These are phyloP conservation scores for Hemiprocne comata DNA, from an alignment of 2,113 vertebrate species.

Conservation along the genomic window DNA sequence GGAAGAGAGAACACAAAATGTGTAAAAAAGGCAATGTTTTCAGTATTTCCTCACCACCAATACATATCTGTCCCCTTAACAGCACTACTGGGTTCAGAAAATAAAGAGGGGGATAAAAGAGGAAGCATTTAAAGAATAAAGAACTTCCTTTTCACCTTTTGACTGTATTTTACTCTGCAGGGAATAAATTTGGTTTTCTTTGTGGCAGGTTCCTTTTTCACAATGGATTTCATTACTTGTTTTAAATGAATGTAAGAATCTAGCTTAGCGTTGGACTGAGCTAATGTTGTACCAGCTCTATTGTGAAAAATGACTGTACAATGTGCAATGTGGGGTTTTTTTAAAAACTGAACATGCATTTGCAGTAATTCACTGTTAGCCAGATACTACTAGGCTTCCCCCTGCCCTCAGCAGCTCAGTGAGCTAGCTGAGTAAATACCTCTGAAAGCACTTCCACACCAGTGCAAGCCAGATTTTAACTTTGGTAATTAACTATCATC, in stretches of 20 bases:
- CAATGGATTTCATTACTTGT: not conserved
- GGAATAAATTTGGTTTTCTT: conserved; percentile 33
- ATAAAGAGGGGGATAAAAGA: not conserved
- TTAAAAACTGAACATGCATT: not conserved
- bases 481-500: conserved; percentile 34
- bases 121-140: not conserved
- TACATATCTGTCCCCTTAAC: not conserved
- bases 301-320: not conserved
- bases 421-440: not conserved
- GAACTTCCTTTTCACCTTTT: not conserved
- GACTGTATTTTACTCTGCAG: not conserved
- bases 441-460: not conserved
- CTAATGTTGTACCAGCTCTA: not conserved
- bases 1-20: not conserved
- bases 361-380: not conserved
- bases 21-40: not conserved
- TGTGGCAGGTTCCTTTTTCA: conserved; percentile 4
- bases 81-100: not conserved
- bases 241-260: not conserved
- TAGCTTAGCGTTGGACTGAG: not conserved
- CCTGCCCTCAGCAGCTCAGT: not conserved
- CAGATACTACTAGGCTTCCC: not conserved
- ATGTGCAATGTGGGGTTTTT: not conserved
- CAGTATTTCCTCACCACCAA: not conserved
- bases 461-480: conserved; percentile 25